phyloP scores from a whole-genome alignment of 2,888 invertebrate species.

The Cephus pygmeus region DNA sequence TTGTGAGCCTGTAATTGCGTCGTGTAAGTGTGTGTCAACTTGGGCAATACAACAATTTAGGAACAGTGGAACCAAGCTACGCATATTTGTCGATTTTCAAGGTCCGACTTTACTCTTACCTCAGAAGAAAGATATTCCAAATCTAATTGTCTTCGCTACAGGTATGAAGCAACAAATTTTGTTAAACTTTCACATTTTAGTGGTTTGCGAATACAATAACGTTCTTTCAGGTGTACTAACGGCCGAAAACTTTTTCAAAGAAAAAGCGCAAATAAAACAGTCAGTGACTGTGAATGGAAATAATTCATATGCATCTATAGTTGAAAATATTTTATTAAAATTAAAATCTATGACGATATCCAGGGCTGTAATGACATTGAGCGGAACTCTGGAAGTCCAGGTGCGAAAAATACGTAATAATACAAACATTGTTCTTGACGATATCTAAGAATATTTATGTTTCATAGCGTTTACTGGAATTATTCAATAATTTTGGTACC shows the following conservation, averaged over 20 bases:
- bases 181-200: background rate
- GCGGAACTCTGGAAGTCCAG: conserved; percentile 79
- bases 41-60: conserved; percentile 67
- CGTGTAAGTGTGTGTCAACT: conserved; percentile 35
- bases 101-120: conserved; percentile 82
- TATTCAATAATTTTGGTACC: background rate
- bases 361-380: conserved; percentile 78
- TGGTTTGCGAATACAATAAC: conserved; percentile 7
- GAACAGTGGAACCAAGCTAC: conserved; percentile 69
- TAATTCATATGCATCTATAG: conserved; percentile 60
- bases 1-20: conserved; percentile 30
- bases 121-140: conserved; percentile 83
- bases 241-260: conserved; percentile 84
- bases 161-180: conserved; percentile 64
- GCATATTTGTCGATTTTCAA: conserved; percentile 75
- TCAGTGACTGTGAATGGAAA: conserved; percentile 61
- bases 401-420: conserved; percentile 56
- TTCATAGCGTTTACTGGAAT: background rate
- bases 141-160: conserved; percentile 80
- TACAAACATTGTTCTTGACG: background rate
- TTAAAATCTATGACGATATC: conserved; percentile 76
- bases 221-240: conserved; percentile 74
- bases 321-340: conserved; percentile 79
- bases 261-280: conserved; percentile 63
- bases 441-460: background rate